phyloP scores from a whole-genome alignment of 1,140 invertebrate species.

The Drosophila repletoides region DNA sequence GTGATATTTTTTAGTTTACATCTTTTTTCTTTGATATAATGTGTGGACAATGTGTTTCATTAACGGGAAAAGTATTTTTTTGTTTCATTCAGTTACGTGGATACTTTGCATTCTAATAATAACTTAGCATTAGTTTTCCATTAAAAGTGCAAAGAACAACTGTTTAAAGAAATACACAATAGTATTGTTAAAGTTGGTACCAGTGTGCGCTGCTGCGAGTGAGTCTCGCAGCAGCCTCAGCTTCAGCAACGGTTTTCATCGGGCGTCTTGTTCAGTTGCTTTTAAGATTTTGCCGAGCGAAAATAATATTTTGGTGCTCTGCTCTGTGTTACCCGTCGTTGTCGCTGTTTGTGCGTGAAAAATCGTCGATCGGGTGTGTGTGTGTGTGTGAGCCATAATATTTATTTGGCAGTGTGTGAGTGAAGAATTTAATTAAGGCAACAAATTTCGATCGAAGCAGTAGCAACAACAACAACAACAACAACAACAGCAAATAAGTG shows the following conservation, averaged over 20 bases:
- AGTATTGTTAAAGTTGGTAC: background rate
- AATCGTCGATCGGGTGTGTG: slow-evolving; percentile 38
- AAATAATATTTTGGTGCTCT: slow-evolving; percentile 58
- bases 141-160: too few relatives aligned
- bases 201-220: slow-evolving; percentile 56
- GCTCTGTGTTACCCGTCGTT: slow-evolving; percentile 29
- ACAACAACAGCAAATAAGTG: slow-evolving; percentile 34
- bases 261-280: slow-evolving; percentile 74
- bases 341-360: slow-evolving; percentile 51
- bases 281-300: slow-evolving; percentile 81
- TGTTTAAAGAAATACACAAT: background rate
- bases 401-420: slow-evolving; percentile 25
- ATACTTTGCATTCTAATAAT: too few relatives aligned
- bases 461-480: slow-evolving; percentile 34
- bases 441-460: slow-evolving; percentile 42
- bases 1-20: too few relatives aligned
- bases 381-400: slow-evolving; percentile 32
- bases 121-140: too few relatives aligned
- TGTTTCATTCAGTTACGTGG: too few relatives aligned
- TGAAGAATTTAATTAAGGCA: slow-evolving; percentile 56
- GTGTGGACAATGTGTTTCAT: too few relatives aligned
- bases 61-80: too few relatives aligned
- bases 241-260: slow-evolving; percentile 59
- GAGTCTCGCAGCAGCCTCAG: slow-evolving; percentile 42
- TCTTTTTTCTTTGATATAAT: too few relatives aligned